These are phyloP conservation scores for Cathartes aura DNA, from an alignment of 2,113 vertebrate species.

Conservation along the genomic window DNA sequence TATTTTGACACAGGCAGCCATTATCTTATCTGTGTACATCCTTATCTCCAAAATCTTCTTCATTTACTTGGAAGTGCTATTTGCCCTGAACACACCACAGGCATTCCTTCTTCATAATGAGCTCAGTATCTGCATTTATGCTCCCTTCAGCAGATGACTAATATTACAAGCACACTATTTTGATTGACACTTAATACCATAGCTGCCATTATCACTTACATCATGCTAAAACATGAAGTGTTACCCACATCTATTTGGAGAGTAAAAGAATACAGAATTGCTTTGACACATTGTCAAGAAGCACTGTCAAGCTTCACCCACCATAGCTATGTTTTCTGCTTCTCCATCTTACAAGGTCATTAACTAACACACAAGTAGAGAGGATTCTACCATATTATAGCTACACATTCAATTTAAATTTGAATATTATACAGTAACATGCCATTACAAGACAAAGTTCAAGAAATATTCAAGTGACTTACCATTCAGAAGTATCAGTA, in stretches of 20 bases:
- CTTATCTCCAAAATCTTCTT: not conserved
- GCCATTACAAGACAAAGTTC: not conserved
- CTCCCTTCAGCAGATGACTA: constrained; percentile 53
- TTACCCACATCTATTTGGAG: constrained; percentile 62
- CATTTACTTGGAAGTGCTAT: constrained; percentile 11
- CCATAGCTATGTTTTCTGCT: constrained; percentile 41
- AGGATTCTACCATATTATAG: not conserved
- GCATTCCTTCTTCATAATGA: constrained; percentile 17
- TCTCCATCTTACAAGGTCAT: constrained; percentile 53
- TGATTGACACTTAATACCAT: constrained; percentile 67
- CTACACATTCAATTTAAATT: not conserved
- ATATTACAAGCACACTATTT: constrained; percentile 46
- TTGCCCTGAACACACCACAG: not conserved
- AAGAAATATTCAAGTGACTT: not conserved
- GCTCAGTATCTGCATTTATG: constrained; percentile 19
- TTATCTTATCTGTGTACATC: constrained; percentile 8
- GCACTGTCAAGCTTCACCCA: constrained; percentile 62
- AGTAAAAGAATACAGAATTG: constrained; percentile 58
- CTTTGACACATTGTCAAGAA: constrained; percentile 67
- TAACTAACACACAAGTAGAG: not conserved
- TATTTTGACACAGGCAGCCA: not conserved
- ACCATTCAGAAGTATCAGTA: constrained; percentile 42
- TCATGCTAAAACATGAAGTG: constrained; percentile 59
- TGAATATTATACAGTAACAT: not conserved
- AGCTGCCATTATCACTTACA: constrained; percentile 64